Percentiles rank a stretch among this genome's conserved stretches.
phyloP scores from a whole-genome alignment of 1,140 invertebrate species.

The Heliconius eleuchia region DNA sequence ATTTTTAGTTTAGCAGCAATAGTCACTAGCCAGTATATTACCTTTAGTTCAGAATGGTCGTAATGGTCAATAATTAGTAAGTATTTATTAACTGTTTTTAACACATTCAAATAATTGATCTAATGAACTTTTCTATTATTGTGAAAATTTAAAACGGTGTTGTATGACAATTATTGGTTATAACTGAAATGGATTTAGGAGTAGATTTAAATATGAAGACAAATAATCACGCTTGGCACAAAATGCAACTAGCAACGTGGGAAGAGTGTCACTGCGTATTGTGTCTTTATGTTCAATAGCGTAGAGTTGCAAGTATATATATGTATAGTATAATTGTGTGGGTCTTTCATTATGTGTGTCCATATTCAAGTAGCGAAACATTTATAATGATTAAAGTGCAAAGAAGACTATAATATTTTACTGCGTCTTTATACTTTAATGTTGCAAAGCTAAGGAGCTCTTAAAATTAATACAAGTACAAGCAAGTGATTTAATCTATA shows the following conservation, averaged over 20 bases:
- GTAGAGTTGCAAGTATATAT: conserved; percentile 14
- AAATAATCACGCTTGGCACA: conserved; percentile 39
- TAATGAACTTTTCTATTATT: background rate
- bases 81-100: background rate
- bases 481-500: conserved; percentile 12
- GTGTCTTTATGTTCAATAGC: conserved; percentile 21
- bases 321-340: conserved; percentile 11
- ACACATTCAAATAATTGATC: background rate
- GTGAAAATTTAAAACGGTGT: background rate
- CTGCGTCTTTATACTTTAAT: conserved; percentile 15
- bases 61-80: background rate
- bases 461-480: conserved; percentile 9
- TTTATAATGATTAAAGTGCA: conserved; percentile 19
- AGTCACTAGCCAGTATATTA: no score
- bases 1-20: no score
- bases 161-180: background rate
- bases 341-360: conserved; percentile 30
- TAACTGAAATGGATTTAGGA: conserved; percentile 40
- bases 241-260: conserved; percentile 42
- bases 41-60: background rate
- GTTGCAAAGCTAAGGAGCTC: conserved; percentile 9
- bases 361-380: conserved; percentile 25
- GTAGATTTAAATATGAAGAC: conserved; percentile 33
- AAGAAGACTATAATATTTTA: conserved; percentile 16
- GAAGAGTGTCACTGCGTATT: conserved; percentile 33